Percentiles rank a stretch among this genome's conserved stretches.
Conservation (phyloP, 2,797 vertebrate species). For the Clarias fuscus region DNA sequence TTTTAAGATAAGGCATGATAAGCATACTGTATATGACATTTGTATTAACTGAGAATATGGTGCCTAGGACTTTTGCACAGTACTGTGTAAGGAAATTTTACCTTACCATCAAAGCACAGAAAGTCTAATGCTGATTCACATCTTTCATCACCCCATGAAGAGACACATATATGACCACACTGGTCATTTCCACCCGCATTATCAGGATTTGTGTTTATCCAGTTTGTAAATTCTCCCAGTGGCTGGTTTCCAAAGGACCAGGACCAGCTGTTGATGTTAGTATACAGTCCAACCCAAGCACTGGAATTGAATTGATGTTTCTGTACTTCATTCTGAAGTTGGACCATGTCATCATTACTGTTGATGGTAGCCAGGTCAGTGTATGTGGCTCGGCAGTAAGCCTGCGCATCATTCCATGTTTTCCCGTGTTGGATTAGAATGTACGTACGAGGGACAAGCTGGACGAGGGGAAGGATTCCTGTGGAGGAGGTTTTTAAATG, state of each 20-base stretch:
- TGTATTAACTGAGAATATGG: no score
- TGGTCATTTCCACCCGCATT: not conserved
- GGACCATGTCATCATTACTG: no score
- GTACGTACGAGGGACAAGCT: not conserved
- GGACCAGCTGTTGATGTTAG: not conserved
- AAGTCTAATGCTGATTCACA: not conserved
- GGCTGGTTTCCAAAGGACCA: not conserved
- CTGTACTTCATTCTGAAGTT: no score
- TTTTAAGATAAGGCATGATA: no score
- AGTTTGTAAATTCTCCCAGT: not conserved
- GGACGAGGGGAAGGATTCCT: not conserved
- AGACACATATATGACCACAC: not conserved
- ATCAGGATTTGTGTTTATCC: fast-evolving
- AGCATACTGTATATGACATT: no score
- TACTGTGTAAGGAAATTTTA: not conserved
- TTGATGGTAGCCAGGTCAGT: not conserved
- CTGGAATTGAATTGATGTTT: no score
- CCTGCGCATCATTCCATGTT: no score
- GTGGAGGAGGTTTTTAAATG: not conserved
- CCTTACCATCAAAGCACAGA: not conserved
- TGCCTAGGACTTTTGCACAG: no score
- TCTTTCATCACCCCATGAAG: not conserved
- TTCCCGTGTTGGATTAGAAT: no score
- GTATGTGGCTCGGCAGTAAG: not conserved
- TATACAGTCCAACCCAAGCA: no score